phyloP scores from a whole-genome alignment of 2,113 vertebrate genomes.

The Mobula hypostoma region DNA sequence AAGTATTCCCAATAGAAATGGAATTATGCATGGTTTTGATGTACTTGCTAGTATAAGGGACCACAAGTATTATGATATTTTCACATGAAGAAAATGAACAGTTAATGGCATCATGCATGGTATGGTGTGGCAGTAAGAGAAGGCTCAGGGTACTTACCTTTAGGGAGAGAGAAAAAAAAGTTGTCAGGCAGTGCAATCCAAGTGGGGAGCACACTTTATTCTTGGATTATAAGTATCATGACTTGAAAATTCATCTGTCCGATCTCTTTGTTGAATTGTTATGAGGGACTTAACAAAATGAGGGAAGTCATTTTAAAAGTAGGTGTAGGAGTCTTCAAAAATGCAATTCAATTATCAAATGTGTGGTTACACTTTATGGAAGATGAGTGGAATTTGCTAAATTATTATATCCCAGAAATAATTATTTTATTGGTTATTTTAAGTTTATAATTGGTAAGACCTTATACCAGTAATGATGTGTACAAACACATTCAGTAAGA shows the following conservation, averaged over 20 bases:
- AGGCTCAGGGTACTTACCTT: background rate
- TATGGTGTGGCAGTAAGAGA: background rate
- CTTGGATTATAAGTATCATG: background rate
- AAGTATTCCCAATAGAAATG: background rate
- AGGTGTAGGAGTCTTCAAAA: background rate
- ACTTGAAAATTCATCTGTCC: background rate
- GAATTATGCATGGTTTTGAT: background rate
- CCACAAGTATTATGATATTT: background rate
- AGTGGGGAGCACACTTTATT: background rate
- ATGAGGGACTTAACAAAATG: background rate
- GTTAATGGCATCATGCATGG: background rate
- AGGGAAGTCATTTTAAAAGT: background rate
- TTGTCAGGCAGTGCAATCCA: background rate
- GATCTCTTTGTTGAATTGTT: background rate
- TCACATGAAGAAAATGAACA: background rate
- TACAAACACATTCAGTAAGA: background rate
- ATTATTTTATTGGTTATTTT: background rate
- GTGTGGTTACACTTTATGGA: background rate
- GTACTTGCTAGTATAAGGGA: background rate
- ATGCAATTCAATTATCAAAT: background rate
- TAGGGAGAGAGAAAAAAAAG: background rate
- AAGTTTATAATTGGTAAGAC: background rate
- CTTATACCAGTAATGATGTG: background rate
- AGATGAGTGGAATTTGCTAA: background rate
- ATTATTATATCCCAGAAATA: background rate